Evolutionary conservation across 2,888 invertebrate genomes (phyloP).

Genomic region (Pardosa pseudoannulata): DNA sequence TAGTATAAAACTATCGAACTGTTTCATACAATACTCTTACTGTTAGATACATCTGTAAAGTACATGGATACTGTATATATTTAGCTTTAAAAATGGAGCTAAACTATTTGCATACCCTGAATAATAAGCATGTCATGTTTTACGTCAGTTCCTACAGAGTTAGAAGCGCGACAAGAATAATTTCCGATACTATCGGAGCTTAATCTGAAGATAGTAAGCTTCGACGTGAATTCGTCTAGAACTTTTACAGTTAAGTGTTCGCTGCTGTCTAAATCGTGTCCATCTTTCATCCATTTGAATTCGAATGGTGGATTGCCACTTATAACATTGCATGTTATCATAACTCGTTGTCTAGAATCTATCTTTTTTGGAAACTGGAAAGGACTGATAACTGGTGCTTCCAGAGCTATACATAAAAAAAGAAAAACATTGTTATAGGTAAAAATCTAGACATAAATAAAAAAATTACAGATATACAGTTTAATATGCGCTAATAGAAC

Average conservation of each 20-base stretch:
- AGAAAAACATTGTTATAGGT: too few species aligned
- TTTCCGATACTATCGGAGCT: background rate
- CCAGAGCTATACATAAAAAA: too few species aligned
- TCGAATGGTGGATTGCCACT: conserved; percentile 65
- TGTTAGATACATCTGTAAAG: too few species aligned
- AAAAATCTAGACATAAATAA: too few species aligned
- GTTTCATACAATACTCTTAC: too few species aligned
- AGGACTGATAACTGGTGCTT: background rate
- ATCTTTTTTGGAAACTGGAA: background rate
- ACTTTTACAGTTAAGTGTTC: background rate
- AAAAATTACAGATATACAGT: too few species aligned
- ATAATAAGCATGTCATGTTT: background rate
- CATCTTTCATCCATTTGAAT: conserved; percentile 72
- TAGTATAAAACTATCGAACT: too few species aligned
- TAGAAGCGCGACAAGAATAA: conserved; percentile 11
- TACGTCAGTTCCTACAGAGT: conserved; percentile 8
- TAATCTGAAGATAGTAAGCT: conserved; percentile 24
- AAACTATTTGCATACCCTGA: background rate
- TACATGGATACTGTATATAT: too few species aligned
- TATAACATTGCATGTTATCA: conserved; percentile 24
- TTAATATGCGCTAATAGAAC: too few species aligned
- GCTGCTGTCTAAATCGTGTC: background rate
- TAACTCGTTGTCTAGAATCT: conserved; percentile 11
- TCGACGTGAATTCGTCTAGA: conserved; percentile 18
- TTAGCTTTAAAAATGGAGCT: too few species aligned